phyloP scores from a whole-genome alignment of 2,888 invertebrate species.

The Pristionchus exspectatus region DNA sequence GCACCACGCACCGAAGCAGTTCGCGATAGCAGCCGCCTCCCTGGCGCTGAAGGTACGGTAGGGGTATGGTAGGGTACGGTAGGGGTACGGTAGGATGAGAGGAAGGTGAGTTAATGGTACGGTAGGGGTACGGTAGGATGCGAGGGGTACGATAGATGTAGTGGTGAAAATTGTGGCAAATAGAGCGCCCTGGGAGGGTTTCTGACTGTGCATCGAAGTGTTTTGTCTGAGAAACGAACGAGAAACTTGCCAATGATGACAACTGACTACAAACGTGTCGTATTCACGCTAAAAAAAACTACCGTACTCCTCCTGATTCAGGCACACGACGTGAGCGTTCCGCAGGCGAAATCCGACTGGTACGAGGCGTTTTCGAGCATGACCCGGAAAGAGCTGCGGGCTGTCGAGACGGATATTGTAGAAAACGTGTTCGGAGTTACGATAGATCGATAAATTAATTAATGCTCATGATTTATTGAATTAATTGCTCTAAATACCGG shows the following conservation, averaged over 20 bases:
- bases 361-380: constrained; percentile 46
- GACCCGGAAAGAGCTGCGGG: not conserved
- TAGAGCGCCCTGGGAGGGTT: no score
- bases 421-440: constrained; percentile 34
- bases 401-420: constrained; percentile 41
- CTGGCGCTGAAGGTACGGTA: constrained; percentile 52
- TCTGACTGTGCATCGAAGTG: no score
- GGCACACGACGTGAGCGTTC: constrained; percentile 42
- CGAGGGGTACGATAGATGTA: not conserved
- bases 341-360: constrained; percentile 50
- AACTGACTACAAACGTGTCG: no score
- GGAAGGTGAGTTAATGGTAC: not conserved
- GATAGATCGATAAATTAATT: constrained; percentile 41
- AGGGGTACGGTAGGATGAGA: no score
- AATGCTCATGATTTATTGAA: not conserved
- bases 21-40: constrained; percentile 30
- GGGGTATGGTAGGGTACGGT: not conserved
- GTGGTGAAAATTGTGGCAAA: no score
- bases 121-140: not conserved
- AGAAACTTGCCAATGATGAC: no score
- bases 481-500: not conserved
- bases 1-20: not conserved
- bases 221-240: no score
- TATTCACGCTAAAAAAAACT: not conserved
- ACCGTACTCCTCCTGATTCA: constrained; percentile 10